Percentiles rank a stretch among this genome's conserved stretches.
phyloP scores from a whole-genome alignment of 2,888 invertebrate species.

The Lasius platythorax region DNA sequence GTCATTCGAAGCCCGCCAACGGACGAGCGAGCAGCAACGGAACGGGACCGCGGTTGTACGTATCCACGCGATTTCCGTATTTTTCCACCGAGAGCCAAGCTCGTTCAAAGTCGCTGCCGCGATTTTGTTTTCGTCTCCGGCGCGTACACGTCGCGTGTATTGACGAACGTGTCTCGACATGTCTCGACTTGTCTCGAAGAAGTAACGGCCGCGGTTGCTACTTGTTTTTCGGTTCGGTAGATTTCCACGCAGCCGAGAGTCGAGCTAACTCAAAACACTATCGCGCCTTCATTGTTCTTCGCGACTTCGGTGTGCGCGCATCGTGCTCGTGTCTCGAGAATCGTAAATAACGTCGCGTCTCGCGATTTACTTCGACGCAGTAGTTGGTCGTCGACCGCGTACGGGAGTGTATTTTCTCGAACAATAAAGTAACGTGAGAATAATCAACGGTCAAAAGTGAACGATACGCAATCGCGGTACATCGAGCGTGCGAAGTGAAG shows the following conservation, averaged over 20 bases:
- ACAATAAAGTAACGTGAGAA: background rate
- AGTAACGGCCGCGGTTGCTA: no score
- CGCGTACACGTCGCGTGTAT: no score
- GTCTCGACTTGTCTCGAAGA: no score
- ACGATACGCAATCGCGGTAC: background rate
- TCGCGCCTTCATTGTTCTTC: background rate
- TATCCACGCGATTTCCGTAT: slow-evolving; percentile 72
- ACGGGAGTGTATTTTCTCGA: background rate
- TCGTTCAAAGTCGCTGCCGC: no score
- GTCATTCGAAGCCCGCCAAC: slow-evolving; percentile 86
- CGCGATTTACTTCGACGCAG: background rate
- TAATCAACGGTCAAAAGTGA: no score
- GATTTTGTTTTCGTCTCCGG: no score
- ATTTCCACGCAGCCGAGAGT: background rate
- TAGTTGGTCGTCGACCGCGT: background rate
- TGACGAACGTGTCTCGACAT: no score
- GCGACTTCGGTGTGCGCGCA: background rate
- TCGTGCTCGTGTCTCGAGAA: background rate
- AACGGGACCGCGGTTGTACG: slow-evolving; percentile 79
- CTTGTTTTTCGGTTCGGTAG: background rate
- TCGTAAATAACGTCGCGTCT: background rate
- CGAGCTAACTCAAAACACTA: background rate
- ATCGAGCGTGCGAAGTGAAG: background rate
- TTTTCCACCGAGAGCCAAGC: no score
- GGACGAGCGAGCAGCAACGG: slow-evolving; percentile 85